Base-by-base conservation (phyloP, 2,888 invertebrate genomes). In the Pristionchus maxplancki region DNA sequence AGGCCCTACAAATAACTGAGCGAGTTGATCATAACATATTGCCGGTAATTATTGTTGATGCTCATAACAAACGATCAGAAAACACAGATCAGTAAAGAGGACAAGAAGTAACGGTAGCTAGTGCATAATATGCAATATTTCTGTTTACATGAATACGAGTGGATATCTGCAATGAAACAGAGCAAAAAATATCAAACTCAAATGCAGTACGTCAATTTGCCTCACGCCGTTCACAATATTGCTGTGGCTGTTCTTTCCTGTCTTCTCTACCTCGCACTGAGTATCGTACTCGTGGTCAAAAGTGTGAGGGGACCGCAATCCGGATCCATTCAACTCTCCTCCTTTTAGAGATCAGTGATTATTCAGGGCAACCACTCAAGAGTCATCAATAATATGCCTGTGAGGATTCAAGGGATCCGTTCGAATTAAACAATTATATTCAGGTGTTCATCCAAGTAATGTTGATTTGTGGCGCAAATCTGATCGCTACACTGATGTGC, bases 381-480 rank as follows among this genome's bases (percentile, higher is more conserved):
- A 11, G n/a, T 40, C 17, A 74, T 74, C 24, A 74, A 40, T 44
- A 74, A 74, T 24, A 74, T n/a, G n/a, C 40, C 74, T 28, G 74
- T 74, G 24, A 8, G 31, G 1, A 28, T 9, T 6, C 9, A 71
- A 37, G 28, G 9, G 15, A 71, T 4, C 34, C 37, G 15, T 17
- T 34, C 34, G 17, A 71, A 4, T 71, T 37, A 4, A 13, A n/a
- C n/a, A n/a, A n/a, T n/a, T n/a, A n/a, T n/a, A n/a, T 58, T 58
- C 58, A 74, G 74, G n/a, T 40, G 15, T 74, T 74, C 44, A 17
- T 74, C 15, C 74, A 74, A 74, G 74, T 40, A 24, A 37, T 74
- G 37, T 44, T 74, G 40, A 74, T 74, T n/a, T 74, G 74, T 44
- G 31, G 20, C 4, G 20, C 34, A 5, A 74, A 74, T 44, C 8